Conservation (phyloP, 2,888 invertebrate species). For the Phrixothrix hirtus region DNA sequence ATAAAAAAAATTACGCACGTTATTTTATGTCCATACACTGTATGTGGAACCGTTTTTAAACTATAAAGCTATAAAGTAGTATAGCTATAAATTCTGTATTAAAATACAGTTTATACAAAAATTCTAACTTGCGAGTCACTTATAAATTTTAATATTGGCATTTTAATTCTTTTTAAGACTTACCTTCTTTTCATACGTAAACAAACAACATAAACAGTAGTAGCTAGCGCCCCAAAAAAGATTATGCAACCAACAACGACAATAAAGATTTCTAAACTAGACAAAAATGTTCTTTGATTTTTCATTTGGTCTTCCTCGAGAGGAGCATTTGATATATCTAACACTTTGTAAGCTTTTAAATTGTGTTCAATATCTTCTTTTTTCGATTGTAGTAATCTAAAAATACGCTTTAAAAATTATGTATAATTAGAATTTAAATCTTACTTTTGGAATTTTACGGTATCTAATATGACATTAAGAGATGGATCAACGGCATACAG, state of each 20-base stretch:
- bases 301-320: slow-evolving; percentile 50
- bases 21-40: no score
- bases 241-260: slow-evolving; percentile 80
- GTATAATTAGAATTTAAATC: slow-evolving; percentile 34
- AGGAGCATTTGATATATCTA: slow-evolving; percentile 63
- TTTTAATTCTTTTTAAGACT: no score
- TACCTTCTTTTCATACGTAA: slow-evolving; percentile 63
- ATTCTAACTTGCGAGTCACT: no score
- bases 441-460: slow-evolving; percentile 78
- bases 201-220: slow-evolving; percentile 78
- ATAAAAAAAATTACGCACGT: no score
- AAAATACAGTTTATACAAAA: no score
- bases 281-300: slow-evolving; percentile 58
- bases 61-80: no score
- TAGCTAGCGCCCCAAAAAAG: slow-evolving; percentile 77
- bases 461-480: slow-evolving; percentile 79
- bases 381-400: slow-evolving; percentile 62
- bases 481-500: slow-evolving; percentile 83
- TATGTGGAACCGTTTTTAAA: no score
- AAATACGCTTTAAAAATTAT: slow-evolving; percentile 9
- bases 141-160: no score
- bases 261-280: slow-evolving; percentile 78
- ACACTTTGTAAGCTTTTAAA: slow-evolving; percentile 66
- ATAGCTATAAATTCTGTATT: no score
- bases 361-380: slow-evolving; percentile 64